Base-by-base conservation (phyloP, 2,113 vertebrate species). In the Azemiops feae region DNA sequence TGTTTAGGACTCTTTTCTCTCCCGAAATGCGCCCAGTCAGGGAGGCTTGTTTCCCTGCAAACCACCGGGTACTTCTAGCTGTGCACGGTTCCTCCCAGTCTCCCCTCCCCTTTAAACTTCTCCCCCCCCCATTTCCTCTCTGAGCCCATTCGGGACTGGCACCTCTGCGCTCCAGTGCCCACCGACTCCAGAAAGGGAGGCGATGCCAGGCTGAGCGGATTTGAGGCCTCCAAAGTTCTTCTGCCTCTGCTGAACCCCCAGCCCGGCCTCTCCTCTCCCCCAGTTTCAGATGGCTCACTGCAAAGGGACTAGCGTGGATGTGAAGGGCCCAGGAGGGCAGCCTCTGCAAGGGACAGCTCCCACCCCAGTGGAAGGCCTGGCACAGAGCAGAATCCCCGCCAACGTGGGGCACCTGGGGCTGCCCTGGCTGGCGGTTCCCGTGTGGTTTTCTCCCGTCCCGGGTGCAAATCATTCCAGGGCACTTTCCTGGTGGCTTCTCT, bases 281-380 rank as follows among this genome's bases (percentile, higher is more conserved):
- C 53, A 0, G 7, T 60, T 60, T 60, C 57, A 60, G 25, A 9
- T 60, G 2, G 7, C 58, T 60, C 64, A 6, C n/a, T 5, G 30
- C 30, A 1, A 30, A 1, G 12, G 20, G 16, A 4, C 60, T 8
- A n/a, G n/a, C 0, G n/a, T 39, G n/a, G 16, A 64, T 12, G 1
- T 14, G 60, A 14, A 58, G 57, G 57, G 7, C 3, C 27, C 10
- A 30, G 11, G 11, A n/a, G 1, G 1, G 64, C 30, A 6, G 5
- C n/a, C 16, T 34, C 69, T 34, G 69, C n/a, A 34, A 34, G 16
- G 18, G 14, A 39, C n/a, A 34, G 14, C 5, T 39, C 16, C 69
- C n/a, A 7, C 16, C 69, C 69, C 2, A 6, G 20, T 0, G 69
- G 34, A 81, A n/a, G 27, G 47, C 47, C 11, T 4, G 27, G 60